A percentile compares a stretch with the other conserved stretches of the same genome.
These are phyloP conservation scores for Catharus minimus DNA, from an alignment of 2,113 vertebrate species.

Conservation along the genomic window DNA sequence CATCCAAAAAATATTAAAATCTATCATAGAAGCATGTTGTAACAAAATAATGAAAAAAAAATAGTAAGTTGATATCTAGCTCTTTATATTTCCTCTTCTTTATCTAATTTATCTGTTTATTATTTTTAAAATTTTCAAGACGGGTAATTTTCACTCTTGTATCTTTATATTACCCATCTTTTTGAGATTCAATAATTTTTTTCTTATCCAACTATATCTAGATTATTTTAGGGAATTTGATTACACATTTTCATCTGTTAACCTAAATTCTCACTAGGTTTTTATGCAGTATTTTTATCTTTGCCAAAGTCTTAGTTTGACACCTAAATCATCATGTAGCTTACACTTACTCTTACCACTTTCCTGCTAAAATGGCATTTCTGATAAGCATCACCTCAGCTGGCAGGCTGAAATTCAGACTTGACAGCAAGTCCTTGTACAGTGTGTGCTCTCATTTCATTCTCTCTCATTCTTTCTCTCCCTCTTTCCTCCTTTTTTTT, in stretches of 20 bases:
- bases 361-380: conserved; percentile 48
- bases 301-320: conserved; percentile 54
- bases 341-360: conserved; percentile 54
- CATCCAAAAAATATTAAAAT: neutral
- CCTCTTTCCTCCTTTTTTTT: fast-evolving
- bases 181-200: neutral
- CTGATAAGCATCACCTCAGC: conserved; percentile 48
- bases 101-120: neutral
- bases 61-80: neutral
- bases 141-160: neutral
- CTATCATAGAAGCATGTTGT: neutral
- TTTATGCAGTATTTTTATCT: conserved; percentile 32
- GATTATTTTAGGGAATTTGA: conserved; percentile 1
- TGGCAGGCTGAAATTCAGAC: conserved; percentile 50
- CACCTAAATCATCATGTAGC: conserved; percentile 25
- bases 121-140: neutral
- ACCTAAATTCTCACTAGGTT: conserved; percentile 21
- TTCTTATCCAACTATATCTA: neutral
- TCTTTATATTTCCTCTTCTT: neutral
- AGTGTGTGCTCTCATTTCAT: neutral
- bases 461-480: neutral
- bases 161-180: neutral
- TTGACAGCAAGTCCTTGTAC: conserved; percentile 22
- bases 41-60: neutral
- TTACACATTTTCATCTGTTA: conserved; percentile 36